Conservation (phyloP, 1,140 invertebrate species). For the Drosophila mauritiana region DNA sequence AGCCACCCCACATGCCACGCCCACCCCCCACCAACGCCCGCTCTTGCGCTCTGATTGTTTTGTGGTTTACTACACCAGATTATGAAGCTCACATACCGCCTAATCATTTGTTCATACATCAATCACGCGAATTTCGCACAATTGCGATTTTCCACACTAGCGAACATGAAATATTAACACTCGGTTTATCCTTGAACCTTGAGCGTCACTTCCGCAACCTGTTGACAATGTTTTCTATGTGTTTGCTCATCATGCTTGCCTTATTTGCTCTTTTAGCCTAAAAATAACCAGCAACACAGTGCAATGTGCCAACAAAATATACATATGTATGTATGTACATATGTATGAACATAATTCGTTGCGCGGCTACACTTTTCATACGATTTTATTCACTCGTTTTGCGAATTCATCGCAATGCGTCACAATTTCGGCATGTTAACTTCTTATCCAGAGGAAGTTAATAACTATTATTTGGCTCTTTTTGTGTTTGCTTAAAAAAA, state of each 20-base stretch:
- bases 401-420: slow-evolving; percentile 35
- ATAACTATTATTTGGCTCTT: slow-evolving; percentile 10
- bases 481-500: slow-evolving; percentile 33
- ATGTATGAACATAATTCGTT: background rate
- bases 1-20: slow-evolving; percentile 37
- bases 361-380: background rate
- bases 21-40: slow-evolving; percentile 31
- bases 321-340: background rate
- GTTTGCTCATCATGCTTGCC: slow-evolving; percentile 27
- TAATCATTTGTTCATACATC: slow-evolving; percentile 60
- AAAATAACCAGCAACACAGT: slow-evolving; percentile 63
- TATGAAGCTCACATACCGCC: slow-evolving; percentile 43
- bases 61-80: slow-evolving; percentile 43
- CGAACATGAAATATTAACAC: slow-evolving; percentile 14
- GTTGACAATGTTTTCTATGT: slow-evolving; percentile 64
- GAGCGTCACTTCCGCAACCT: slow-evolving; percentile 76
- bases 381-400: slow-evolving; percentile 8
- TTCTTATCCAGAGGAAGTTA: slow-evolving; percentile 4
- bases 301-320: slow-evolving; percentile 69
- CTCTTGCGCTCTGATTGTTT: slow-evolving; percentile 37
- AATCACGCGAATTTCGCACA: slow-evolving; percentile 34
- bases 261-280: slow-evolving; percentile 46
- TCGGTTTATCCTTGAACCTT: slow-evolving; percentile 52
- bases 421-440: slow-evolving; percentile 30
- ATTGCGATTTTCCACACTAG: slow-evolving; percentile 11